These are phyloP conservation scores for Leucozona laternaria DNA, from an alignment of 2,888 invertebrate genomes.

Conservation along the genomic window DNA sequence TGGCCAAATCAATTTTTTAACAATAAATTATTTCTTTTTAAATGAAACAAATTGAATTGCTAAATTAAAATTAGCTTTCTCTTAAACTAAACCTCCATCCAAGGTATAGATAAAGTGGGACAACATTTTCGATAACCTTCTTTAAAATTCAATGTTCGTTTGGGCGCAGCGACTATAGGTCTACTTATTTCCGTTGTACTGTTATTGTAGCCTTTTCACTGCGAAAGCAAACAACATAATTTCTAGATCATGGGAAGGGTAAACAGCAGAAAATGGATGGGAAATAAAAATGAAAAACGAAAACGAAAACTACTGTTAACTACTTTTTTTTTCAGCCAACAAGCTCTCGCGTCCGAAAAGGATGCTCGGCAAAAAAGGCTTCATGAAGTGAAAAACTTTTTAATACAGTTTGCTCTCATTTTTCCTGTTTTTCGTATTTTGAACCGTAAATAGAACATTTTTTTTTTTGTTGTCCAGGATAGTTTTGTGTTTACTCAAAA, in stretches of 20 bases:
- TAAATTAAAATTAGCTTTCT: too few relatives aligned
- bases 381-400: constrained; percentile 61
- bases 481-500: constrained; percentile 17
- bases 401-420: constrained; percentile 58
- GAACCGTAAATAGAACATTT: constrained; percentile 19
- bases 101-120: background rate
- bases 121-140: background rate
- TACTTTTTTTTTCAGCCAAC: background rate
- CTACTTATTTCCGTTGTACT: constrained; percentile 5
- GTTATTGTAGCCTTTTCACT: constrained; percentile 31
- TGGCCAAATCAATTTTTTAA: too few relatives aligned
- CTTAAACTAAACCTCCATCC: background rate
- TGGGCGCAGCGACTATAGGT: background rate
- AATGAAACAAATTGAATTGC: too few relatives aligned
- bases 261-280: constrained; percentile 6
- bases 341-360: constrained; percentile 16
- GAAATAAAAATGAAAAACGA: background rate
- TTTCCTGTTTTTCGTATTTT: constrained; percentile 43
- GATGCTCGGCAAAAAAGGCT: constrained; percentile 34
- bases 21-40: too few relatives aligned
- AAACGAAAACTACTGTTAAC: constrained; percentile 44
- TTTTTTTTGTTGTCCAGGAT: background rate
- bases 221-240: constrained; percentile 66
- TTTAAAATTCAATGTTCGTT: background rate
- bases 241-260: constrained; percentile 24